Conservation (phyloP, 2,888 invertebrate species). For the Petrophora chlorosata region DNA sequence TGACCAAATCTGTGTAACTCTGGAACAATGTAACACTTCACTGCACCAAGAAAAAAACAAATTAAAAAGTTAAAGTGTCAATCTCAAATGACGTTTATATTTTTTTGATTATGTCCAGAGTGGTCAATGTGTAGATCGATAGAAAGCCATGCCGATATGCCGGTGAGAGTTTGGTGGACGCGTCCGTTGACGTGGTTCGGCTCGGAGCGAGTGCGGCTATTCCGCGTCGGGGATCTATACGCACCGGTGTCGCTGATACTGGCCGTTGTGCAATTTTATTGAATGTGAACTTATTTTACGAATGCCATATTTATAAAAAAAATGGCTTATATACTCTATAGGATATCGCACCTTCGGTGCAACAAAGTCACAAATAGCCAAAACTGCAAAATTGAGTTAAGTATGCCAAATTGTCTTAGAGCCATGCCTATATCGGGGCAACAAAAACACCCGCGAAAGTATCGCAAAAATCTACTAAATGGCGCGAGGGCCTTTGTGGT, state of each 20-base stretch:
- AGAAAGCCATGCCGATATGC: slow-evolving; percentile 72
- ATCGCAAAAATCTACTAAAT: no score
- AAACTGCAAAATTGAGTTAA: no score
- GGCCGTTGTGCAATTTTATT: slow-evolving; percentile 47
- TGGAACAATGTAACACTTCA: slow-evolving; percentile 11
- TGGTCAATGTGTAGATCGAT: slow-evolving; percentile 56
- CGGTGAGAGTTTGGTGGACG: slow-evolving; percentile 65
- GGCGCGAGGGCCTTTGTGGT: no score
- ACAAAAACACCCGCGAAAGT: no score
- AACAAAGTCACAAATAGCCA: no score
- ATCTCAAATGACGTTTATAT: slow-evolving; percentile 9
- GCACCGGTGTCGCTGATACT: slow-evolving; percentile 23
- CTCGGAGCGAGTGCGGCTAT: slow-evolving; percentile 63
- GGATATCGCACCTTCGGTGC: no score
- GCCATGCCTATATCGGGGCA: no score
- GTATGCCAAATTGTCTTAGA: no score
- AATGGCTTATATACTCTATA: no score
- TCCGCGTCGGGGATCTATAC: slow-evolving; percentile 34
- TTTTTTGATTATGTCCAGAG: slow-evolving; percentile 19
- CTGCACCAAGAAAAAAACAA: slow-evolving; percentile 4
- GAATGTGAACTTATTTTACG: slow-evolving; percentile 20
- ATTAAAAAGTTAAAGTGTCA: slow-evolving; percentile 18
- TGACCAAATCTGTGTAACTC: slow-evolving; percentile 7
- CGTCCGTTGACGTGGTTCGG: slow-evolving; percentile 68
- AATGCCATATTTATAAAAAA: no score